phyloP scores from a whole-genome alignment of 2,888 invertebrate genomes.

The Fissipunctia ypsillon region DNA sequence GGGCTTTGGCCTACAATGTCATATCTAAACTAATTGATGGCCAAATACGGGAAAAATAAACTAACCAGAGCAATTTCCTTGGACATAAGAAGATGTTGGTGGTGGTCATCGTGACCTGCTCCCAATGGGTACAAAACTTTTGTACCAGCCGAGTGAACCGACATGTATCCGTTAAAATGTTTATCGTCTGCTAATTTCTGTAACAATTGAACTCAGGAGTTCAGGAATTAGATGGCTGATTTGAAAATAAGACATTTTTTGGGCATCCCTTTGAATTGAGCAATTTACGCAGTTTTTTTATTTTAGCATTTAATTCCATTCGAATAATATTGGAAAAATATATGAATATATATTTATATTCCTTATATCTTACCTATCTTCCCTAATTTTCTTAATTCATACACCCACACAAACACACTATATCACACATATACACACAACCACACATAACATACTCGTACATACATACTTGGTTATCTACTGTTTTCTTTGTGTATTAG shows the following conservation, averaged over 20 bases:
- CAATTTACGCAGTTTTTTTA: neutral
- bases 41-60: neutral
- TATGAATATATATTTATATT: no score
- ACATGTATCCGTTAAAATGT: constrained; percentile 35
- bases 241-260: neutral
- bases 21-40: no score
- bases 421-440: no score
- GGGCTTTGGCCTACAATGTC: no score
- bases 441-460: no score
- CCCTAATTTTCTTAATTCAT: no score
- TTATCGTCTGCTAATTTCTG: constrained; percentile 17
- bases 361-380: no score
- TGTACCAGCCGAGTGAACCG: constrained; percentile 44
- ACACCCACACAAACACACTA: no score
- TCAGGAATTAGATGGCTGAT: neutral
- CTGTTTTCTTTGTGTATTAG: no score
- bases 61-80: constrained; percentile 42
- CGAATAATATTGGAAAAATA: no score
- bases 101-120: neutral
- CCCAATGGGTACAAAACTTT: constrained; percentile 36
- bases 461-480: no score
- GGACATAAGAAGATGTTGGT: constrained; percentile 1
- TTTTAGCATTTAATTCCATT: neutral
- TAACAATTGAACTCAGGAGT: constrained; percentile 7
- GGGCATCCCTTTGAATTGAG: neutral